phyloP scores from a whole-genome alignment of 2,797 vertebrate species.

The Tachyglossus aculeatus region DNA sequence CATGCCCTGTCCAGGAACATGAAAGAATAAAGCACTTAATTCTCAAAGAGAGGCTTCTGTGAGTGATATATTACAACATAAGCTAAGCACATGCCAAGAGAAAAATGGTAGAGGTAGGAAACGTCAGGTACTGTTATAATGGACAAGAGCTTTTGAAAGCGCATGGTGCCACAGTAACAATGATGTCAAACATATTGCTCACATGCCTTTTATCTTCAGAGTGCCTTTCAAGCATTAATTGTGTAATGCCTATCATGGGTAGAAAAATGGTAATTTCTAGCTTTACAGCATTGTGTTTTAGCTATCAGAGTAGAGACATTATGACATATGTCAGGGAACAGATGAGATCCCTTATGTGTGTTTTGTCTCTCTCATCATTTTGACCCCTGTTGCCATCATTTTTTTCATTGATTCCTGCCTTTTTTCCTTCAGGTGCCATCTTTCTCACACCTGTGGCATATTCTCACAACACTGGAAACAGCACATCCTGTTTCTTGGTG shows the following conservation, averaged over 20 bases:
- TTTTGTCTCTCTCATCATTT: background rate
- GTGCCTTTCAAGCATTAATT: background rate
- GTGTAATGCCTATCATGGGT: background rate
- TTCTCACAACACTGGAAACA: background rate
- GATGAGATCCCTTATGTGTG: background rate
- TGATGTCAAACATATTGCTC: background rate
- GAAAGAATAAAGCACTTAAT: background rate
- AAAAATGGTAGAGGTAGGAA: background rate
- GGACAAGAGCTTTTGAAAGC: background rate
- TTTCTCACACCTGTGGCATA: background rate
- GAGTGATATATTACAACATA: background rate
- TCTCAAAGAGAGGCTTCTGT: background rate
- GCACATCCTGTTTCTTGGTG: background rate
- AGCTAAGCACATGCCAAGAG: background rate
- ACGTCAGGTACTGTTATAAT: background rate
- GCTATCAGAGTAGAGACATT: too few relatives aligned
- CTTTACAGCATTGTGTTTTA: background rate
- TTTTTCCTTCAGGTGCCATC: background rate
- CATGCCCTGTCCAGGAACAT: slow-evolving; percentile 14
- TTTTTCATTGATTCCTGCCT: background rate
- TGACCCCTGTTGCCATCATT: background rate
- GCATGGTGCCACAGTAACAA: background rate
- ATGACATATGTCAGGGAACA: background rate
- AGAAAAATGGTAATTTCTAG: background rate
- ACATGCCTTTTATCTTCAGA: background rate